Conservation (phyloP, 92 coral and sea anemone genomes). For the Epizoanthus stellaris region DNA sequence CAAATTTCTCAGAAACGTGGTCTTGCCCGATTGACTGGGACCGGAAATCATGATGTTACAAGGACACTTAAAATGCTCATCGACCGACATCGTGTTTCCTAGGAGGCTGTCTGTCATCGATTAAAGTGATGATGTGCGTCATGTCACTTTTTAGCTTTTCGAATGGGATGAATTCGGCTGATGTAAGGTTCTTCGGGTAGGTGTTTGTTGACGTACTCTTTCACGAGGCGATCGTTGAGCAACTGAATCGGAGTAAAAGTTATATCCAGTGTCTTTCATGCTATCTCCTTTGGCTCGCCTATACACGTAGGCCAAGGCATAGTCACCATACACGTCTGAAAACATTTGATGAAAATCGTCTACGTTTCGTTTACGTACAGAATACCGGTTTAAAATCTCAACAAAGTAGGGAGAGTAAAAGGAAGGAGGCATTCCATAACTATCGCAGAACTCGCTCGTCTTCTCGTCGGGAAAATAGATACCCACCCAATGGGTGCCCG, state of each 20-base stretch:
- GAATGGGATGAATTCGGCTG: not conserved
- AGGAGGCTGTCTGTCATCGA: too few species aligned
- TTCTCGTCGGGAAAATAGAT: not conserved
- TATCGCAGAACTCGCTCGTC: not conserved
- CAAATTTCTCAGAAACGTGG: not conserved
- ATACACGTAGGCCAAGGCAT: constrained; percentile 36
- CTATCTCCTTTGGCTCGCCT: constrained; percentile 15
- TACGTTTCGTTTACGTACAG: not conserved
- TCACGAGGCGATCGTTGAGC: not conserved
- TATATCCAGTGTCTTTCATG: not conserved
- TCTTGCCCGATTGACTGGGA: constrained; percentile 18
- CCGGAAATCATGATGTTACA: not conserved
- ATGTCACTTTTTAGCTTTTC: not conserved
- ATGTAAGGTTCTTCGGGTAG: not conserved
- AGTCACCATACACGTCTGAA: too few species aligned
- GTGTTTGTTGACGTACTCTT: not conserved
- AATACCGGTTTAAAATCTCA: not conserved
- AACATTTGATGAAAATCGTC: constrained; percentile 36
- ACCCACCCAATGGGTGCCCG: constrained; percentile 1
- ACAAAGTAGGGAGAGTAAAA: not conserved
- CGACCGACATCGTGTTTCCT: not conserved
- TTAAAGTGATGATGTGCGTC: not conserved
- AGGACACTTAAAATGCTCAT: not conserved
- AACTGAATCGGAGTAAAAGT: not conserved
- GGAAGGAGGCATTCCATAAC: constrained; percentile 1